Conservation (phyloP, 2,797 vertebrate species). For the Salarias fasciatus region DNA sequence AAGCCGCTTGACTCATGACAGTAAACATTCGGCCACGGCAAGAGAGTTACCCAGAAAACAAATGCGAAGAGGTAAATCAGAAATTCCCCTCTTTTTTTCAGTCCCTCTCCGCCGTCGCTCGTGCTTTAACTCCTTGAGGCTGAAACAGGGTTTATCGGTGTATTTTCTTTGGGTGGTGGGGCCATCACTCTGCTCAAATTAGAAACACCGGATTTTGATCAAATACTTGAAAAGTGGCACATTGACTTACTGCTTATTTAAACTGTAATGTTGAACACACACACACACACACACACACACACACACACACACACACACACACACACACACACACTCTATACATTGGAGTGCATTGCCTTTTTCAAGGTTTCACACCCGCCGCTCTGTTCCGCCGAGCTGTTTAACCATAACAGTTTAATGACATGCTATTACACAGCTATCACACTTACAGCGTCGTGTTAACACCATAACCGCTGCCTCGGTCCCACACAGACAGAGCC, state of each 20-base stretch:
- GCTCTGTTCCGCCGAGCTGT: slow-evolving; percentile 75
- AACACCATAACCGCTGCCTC: slow-evolving; percentile 70
- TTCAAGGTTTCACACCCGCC: slow-evolving; percentile 76
- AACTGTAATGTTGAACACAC: slow-evolving; percentile 73
- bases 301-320: slow-evolving; percentile 9
- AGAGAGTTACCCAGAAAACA: slow-evolving; percentile 59
- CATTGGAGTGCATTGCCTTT: slow-evolving; percentile 61
- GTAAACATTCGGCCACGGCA: slow-evolving; percentile 67
- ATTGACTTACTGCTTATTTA: slow-evolving; percentile 77
- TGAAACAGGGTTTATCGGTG: slow-evolving; percentile 54
- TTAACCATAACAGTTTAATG: slow-evolving; percentile 84
- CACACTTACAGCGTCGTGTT: slow-evolving; percentile 76
- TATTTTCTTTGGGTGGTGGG: slow-evolving; percentile 74
- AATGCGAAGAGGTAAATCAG: slow-evolving; percentile 45
- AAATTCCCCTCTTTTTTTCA: slow-evolving; percentile 53
- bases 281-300: not conserved
- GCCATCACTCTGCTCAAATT: slow-evolving; percentile 56
- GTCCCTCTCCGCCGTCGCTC: slow-evolving; percentile 20
- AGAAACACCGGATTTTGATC: slow-evolving; percentile 78
- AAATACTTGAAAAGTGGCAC: slow-evolving; percentile 74
- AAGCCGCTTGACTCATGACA: slow-evolving; percentile 66
- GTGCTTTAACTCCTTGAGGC: slow-evolving; percentile 43
- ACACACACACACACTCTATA: slow-evolving; percentile 42
- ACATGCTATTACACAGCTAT: slow-evolving; percentile 80
- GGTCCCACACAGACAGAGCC: slow-evolving; percentile 67